Evolutionary conservation across 2,888 invertebrate genomes (phyloP).

Genomic region (Quadriops clusia): DNA sequence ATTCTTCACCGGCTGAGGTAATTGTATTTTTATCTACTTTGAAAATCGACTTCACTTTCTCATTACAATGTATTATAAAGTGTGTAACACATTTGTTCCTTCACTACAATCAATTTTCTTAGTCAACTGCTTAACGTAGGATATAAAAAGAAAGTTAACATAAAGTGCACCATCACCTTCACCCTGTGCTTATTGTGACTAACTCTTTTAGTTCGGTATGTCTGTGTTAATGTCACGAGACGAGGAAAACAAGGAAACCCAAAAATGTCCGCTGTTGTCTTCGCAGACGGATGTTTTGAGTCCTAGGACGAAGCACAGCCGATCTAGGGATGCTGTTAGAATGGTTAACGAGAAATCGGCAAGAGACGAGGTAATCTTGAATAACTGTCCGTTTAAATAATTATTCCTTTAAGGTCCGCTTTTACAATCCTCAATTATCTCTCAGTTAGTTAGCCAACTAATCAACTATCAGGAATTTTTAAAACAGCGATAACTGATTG

Average conservation of each 20-base stretch:
- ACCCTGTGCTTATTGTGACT: no score
- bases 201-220: constrained; percentile 50
- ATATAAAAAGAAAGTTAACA: background rate
- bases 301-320: constrained; percentile 25
- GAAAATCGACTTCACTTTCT: background rate
- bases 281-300: constrained; percentile 24
- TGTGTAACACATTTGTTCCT: background rate
- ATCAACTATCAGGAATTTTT: no score
- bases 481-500: no score
- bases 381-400: background rate
- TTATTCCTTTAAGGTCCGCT: no score
- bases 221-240: constrained; percentile 57
- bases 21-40: constrained; percentile 2
- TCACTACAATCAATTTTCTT: background rate
- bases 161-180: background rate
- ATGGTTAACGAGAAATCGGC: constrained; percentile 48
- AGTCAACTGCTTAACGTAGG: background rate
- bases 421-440: no score
- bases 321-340: constrained; percentile 42
- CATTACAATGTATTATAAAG: background rate
- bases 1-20: constrained; percentile 16
- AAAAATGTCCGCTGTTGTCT: constrained; percentile 31
- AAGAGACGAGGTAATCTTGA: constrained; percentile 33
- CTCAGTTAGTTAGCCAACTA: no score
- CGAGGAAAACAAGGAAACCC: constrained; percentile 39